Base-by-base conservation (phyloP, 1,140 invertebrate species). In the Stenopsyche tienmushanensis region DNA sequence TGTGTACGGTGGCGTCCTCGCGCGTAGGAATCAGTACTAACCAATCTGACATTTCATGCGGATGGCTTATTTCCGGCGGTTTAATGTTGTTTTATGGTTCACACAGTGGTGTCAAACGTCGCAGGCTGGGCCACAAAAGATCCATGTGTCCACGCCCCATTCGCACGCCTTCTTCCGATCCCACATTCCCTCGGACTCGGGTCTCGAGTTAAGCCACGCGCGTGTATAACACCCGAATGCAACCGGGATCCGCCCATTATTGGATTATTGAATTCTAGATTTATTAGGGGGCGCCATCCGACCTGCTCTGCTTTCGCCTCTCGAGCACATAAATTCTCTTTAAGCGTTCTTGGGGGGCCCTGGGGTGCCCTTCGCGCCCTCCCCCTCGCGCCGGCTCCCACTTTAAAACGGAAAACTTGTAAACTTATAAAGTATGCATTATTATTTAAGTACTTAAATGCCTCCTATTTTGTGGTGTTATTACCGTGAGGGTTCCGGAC, bases 211-310 rank as follows among this genome's bases (percentile, higher is more conserved):
- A 13, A 34, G 29, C 29, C 29, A 13, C 5, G 29, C 29, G 5
- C 29, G 29, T 34, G 29, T 34, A 34, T 34, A 34, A 34, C 29
- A 34, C 29, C 29, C 29, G 13, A 34, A 34, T 34, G 29, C 29
- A 34, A 34, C 29, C 29, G 49, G 18, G 24, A n/a, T 20, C 50
- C 50, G 50, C 44, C 66, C 60, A 67, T 67, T 64, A 67, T 67
- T 67, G 66, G 66, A 67, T 67, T 67, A 67, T 67, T 67, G 66
- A 67, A 67, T 63, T 67, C 44, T 58, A 63, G 66, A 67, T 67
- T 67, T 67, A 67, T 67, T 67, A 64, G 49, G 57, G 44, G 60
- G 60, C 52, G 60, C 44, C 52, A 52, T 34, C 29, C 29, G 29
- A 34, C 29, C 29, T 34, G 29, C 29, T 5, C 13, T 34, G 13